Percentiles rank a stretch among this genome's conserved stretches.
Evolutionary conservation across 2,888 invertebrate genomes (phyloP).

Genomic region (Platycheirus rosarum): DNA sequence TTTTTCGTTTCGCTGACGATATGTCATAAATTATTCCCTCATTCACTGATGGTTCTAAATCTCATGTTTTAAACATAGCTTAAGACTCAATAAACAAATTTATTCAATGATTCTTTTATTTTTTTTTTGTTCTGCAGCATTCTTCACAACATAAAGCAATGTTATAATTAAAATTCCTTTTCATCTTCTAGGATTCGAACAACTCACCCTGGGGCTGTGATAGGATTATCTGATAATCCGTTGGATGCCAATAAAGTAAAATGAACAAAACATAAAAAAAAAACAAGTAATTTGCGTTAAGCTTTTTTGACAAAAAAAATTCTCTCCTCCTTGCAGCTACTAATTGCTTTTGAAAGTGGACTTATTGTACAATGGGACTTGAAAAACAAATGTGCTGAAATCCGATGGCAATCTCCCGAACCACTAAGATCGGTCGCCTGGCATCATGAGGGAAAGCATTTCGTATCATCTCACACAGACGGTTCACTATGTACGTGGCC

Average conservation of each 20-base stretch:
- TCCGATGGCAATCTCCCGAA: constrained; percentile 90
- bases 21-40: no score
- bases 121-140: neutral
- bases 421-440: constrained; percentile 94
- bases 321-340: constrained; percentile 85
- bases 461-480: constrained; percentile 97
- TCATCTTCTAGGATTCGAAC: constrained; percentile 91
- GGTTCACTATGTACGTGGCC: constrained; percentile 98
- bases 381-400: constrained; percentile 92
- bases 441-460: constrained; percentile 99
- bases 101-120: neutral
- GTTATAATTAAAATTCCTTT: constrained; percentile 40
- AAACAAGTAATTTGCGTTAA: constrained; percentile 53
- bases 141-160: constrained; percentile 8
- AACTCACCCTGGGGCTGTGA: constrained; percentile 98
- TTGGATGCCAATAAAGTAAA: constrained; percentile 96
- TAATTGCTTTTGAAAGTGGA: constrained; percentile 98
- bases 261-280: constrained; percentile 70
- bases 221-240: constrained; percentile 98
- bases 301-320: constrained; percentile 47
- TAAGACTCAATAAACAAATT: no score
- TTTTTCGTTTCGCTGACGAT: no score
- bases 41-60: no score
- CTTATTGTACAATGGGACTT: constrained; percentile 98
- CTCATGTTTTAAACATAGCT: no score